phyloP scores from a whole-genome alignment of 2,113 vertebrate genomes.

The Thunnus thynnus region DNA sequence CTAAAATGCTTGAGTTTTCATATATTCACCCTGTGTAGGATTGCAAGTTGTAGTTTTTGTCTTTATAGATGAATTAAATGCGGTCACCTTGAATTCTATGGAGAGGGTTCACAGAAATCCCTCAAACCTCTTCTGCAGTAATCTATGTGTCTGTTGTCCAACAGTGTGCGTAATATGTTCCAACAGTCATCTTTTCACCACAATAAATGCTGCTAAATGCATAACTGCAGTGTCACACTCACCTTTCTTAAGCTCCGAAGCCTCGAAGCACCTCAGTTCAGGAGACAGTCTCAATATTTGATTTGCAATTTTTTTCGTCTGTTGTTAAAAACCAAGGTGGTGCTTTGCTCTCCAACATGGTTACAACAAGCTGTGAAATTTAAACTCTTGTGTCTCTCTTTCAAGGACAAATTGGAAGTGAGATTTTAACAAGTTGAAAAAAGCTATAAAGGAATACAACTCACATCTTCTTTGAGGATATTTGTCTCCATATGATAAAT shows the following conservation, averaged over 20 bases:
- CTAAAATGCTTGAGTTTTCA: background rate
- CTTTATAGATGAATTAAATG: too few relatives aligned
- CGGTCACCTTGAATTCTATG: too few relatives aligned
- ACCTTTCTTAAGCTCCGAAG: background rate
- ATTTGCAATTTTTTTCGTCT: background rate
- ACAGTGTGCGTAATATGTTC: background rate
- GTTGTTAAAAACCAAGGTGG: background rate
- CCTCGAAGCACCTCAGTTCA: background rate
- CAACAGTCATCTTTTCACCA: background rate
- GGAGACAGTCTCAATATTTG: background rate
- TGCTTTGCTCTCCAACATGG: background rate
- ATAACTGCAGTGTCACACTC: background rate
- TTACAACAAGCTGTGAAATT: background rate
- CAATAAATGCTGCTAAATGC: background rate
- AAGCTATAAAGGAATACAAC: background rate
- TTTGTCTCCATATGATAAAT: background rate
- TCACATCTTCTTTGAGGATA: constrained; percentile 2
- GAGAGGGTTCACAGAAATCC: too few relatives aligned
- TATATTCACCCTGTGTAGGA: background rate
- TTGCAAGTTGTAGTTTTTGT: background rate
- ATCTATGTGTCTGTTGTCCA: too few relatives aligned
- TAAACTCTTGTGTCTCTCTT: too few relatives aligned
- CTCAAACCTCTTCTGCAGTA: too few relatives aligned
- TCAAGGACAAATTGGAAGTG: too few relatives aligned
- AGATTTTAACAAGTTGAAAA: background rate